Evolutionary conservation across 2,888 invertebrate genomes (phyloP).

Genomic region (Tolmerus cingulatus): DNA sequence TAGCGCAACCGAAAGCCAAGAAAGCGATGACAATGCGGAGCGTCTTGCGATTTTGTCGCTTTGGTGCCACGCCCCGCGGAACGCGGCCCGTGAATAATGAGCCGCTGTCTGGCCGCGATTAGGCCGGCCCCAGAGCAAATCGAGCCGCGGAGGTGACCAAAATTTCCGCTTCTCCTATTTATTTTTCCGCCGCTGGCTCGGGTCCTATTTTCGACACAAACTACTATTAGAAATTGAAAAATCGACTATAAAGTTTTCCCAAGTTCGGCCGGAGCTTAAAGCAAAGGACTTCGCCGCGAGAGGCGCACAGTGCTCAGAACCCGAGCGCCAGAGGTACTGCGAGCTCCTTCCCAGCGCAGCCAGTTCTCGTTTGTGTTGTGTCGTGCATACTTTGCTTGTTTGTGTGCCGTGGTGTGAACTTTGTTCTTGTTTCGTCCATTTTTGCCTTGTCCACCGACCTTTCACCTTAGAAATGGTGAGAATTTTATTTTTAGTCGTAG

Average conservation of each 20-base stretch:
- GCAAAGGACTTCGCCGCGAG: constrained; percentile 20
- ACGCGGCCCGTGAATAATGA: constrained; percentile 26
- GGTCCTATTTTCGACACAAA: constrained; percentile 48
- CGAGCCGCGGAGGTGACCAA: background rate
- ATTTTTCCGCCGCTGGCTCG: background rate
- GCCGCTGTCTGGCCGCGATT: background rate
- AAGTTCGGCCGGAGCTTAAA: constrained; percentile 16
- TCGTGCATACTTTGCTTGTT: background rate
- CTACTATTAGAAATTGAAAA: constrained; percentile 41
- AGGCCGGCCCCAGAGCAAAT: constrained; percentile 21
- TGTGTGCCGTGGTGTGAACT: constrained; percentile 16
- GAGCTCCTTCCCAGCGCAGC: background rate
- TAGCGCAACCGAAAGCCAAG: constrained; percentile 33
- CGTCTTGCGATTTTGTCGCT: background rate
- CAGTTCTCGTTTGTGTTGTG: constrained; percentile 3
- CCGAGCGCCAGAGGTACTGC: constrained; percentile 36
- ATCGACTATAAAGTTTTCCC: constrained; percentile 40
- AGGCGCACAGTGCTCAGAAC: constrained; percentile 31
- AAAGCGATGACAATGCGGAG: constrained; percentile 26
- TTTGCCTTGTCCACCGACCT: constrained; percentile 13
- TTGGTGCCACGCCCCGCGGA: background rate
- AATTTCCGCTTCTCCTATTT: background rate
- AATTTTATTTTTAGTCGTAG: constrained; percentile 24
- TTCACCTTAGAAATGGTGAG: constrained; percentile 36
- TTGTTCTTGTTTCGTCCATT: background rate